Evolutionary conservation across 2,113 vertebrate species (phyloP).

Genomic region (Asarcornis scutulata): DNA sequence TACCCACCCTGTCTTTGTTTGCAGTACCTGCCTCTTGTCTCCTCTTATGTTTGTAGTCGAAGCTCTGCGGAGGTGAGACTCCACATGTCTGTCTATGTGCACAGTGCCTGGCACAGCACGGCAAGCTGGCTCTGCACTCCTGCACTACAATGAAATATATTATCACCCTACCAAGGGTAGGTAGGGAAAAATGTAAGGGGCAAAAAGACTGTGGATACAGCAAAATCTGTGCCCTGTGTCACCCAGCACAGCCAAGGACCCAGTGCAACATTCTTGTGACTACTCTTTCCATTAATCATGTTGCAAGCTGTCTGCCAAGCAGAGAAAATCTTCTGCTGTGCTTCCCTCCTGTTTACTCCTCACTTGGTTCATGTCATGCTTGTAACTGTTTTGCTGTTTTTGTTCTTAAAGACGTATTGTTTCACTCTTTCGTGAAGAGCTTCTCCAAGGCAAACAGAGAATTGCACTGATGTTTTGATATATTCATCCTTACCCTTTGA

Average conservation of each 20-base stretch:
- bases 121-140: neutral
- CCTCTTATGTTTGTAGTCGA: neutral
- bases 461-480: neutral
- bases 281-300: neutral
- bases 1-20: neutral
- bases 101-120: neutral
- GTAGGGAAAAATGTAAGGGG: neutral
- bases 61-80: neutral
- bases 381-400: neutral
- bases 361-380: neutral
- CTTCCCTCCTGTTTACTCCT: neutral
- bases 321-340: neutral
- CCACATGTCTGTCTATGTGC: neutral
- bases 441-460: neutral
- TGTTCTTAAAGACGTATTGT: neutral
- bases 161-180: neutral
- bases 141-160: neutral
- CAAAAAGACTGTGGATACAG: neutral
- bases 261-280: neutral
- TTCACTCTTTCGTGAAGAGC: neutral
- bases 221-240: fast-evolving
- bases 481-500: neutral
- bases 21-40: neutral
- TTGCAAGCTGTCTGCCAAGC: neutral
- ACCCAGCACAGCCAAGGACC: neutral